A percentile compares a stretch with the other conserved stretches of the same genome.
Conservation (phyloP, 2,113 vertebrate genomes). For the Dinomys branickii region DNA sequence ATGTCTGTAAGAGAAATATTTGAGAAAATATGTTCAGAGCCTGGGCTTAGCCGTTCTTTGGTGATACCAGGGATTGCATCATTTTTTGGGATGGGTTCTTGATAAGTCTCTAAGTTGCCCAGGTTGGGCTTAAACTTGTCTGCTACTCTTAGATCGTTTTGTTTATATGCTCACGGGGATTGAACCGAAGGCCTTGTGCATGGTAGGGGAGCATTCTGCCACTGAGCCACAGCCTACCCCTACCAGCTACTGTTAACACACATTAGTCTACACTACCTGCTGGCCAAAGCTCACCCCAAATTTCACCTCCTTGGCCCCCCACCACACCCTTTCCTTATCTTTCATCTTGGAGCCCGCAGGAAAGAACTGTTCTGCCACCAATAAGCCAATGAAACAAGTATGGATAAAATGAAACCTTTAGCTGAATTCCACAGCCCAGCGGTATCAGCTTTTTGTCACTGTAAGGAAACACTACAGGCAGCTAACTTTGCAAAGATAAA, state of each 20-base stretch:
- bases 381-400: not conserved
- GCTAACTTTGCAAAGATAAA: not conserved
- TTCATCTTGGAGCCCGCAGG: not conserved
- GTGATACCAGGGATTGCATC: not conserved
- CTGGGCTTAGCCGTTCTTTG: not conserved
- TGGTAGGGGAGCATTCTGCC: not conserved
- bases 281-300: too few relatives aligned
- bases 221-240: not conserved
- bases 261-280: not conserved
- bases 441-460: not conserved
- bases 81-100: not conserved
- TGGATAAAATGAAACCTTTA: not conserved
- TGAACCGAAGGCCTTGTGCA: not conserved
- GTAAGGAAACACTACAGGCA: not conserved
- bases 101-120: not conserved
- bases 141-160: not conserved
- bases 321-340: not conserved
- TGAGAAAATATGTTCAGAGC: not conserved
- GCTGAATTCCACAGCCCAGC: not conserved
- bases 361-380: not conserved
- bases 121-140: not conserved
- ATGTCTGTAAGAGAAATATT: not conserved
- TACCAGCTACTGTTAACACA: not conserved
- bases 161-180: not conserved
- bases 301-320: not conserved